Evolutionary conservation across 2,797 vertebrate genomes (phyloP).

Genomic region (Mormyrus hasselquistii): DNA sequence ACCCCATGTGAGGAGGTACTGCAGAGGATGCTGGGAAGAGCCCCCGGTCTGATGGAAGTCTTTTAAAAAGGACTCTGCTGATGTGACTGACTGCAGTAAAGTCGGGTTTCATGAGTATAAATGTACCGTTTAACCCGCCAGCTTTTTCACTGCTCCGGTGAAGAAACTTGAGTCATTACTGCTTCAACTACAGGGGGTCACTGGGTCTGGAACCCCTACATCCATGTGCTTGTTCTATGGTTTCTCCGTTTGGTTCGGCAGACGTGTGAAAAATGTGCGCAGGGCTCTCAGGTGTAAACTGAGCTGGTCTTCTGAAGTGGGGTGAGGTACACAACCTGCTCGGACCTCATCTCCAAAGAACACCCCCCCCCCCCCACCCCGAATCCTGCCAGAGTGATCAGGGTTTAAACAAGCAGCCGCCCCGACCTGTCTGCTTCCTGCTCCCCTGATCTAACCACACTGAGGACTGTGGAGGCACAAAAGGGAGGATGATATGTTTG

Average conservation of each 20-base stretch:
- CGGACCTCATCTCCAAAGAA: neutral
- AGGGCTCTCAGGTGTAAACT: constrained; percentile 1
- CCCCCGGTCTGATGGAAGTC: neutral
- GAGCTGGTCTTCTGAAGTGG: neutral
- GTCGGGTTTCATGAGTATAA: neutral
- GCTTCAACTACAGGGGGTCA: neutral
- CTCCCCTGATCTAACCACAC: neutral
- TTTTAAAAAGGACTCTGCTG: neutral
- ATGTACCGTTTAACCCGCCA: neutral
- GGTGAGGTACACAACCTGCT: neutral
- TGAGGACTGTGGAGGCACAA: neutral
- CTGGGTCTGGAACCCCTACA: neutral
- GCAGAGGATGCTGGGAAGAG: neutral
- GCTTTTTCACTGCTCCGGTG: neutral
- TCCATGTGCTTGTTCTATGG: neutral
- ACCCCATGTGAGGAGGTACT: neutral
- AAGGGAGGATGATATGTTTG: constrained; percentile 62
- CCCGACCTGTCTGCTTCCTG: neutral
- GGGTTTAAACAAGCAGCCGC: neutral
- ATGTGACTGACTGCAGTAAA: neutral
- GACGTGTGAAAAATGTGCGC: constrained; percentile 28
- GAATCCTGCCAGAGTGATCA: neutral
- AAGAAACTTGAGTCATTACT: neutral
- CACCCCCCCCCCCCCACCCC: neutral
- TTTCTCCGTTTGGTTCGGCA: neutral